These are phyloP conservation scores for Adelosebastes latens DNA, from an alignment of 2,797 vertebrate species.

Conservation along the genomic window DNA sequence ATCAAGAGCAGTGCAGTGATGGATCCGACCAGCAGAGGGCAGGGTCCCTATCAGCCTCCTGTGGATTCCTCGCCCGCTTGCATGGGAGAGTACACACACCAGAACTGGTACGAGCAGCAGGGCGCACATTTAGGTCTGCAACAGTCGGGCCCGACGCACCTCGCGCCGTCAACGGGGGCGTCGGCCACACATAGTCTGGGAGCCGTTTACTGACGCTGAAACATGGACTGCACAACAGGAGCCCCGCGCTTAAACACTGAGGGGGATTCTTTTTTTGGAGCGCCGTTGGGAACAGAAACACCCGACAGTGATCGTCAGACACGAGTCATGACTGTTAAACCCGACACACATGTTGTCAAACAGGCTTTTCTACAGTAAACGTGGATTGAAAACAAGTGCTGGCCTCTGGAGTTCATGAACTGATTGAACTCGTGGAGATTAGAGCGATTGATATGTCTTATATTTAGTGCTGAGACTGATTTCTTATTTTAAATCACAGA, in stretches of 20 bases:
- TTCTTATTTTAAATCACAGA: slow-evolving; percentile 26
- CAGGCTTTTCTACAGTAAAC: slow-evolving; percentile 10
- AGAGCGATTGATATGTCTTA: neutral
- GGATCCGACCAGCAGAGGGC: slow-evolving; percentile 81
- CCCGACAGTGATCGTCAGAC: neutral
- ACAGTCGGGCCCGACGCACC: slow-evolving; percentile 81
- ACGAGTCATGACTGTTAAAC: slow-evolving; percentile 14
- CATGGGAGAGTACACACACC: slow-evolving; percentile 86
- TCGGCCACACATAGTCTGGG: slow-evolving; percentile 80
- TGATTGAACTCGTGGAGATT: neutral
- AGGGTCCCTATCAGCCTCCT: slow-evolving; percentile 81
- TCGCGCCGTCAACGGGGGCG: slow-evolving; percentile 83
- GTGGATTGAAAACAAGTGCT: neutral
- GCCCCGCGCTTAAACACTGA: neutral
- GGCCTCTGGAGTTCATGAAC: slow-evolving; percentile 1
- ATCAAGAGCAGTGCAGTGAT: slow-evolving; percentile 69
- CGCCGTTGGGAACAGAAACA: slow-evolving; percentile 10
- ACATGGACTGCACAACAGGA: neutral
- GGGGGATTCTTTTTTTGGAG: neutral
- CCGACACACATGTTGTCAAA: slow-evolving; percentile 16
- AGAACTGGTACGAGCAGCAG: slow-evolving; percentile 91
- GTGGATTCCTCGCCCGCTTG: slow-evolving; percentile 84
- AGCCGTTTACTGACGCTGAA: slow-evolving; percentile 87
- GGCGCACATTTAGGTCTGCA: slow-evolving; percentile 84
- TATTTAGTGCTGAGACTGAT: neutral